Conservation (phyloP, 1,140 invertebrate genomes). For the Acromyrmex heyeri region DNA sequence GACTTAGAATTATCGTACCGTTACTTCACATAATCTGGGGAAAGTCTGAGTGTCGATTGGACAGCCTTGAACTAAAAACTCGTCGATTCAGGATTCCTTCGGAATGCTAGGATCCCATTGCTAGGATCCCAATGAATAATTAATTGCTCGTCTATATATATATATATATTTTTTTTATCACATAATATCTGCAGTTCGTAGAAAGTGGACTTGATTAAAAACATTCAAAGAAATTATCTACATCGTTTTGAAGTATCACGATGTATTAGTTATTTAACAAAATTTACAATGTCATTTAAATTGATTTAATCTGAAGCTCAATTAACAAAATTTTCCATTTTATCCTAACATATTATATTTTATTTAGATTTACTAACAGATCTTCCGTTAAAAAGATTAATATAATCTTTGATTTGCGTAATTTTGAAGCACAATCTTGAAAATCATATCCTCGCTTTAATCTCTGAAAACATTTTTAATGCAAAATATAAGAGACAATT, state of each 20-base stretch:
- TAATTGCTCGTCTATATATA: background rate
- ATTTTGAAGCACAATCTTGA: background rate
- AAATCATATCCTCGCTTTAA: background rate
- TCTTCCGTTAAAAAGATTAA: background rate
- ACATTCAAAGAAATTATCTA: background rate
- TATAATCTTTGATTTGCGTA: background rate
- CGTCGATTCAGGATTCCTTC: background rate
- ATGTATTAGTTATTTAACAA: background rate
- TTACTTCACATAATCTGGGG: conserved; percentile 45
- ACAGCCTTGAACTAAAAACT: conserved; percentile 39
- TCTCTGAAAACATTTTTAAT: background rate
- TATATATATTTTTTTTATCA: background rate
- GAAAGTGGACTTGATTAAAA: background rate
- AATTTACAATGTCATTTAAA: background rate
- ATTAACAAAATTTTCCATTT: background rate
- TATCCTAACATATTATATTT: background rate
- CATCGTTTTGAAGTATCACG: background rate
- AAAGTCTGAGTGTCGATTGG: conserved; percentile 33
- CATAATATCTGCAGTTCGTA: background rate
- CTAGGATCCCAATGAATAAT: background rate
- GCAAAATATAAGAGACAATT: background rate
- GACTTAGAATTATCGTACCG: conserved; percentile 49
- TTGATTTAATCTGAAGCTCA: background rate
- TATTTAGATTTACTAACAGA: background rate
- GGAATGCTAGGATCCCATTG: background rate